These are phyloP conservation scores for Conops quadrifasciatus DNA, from an alignment of 2,888 invertebrate species.

Conservation along the genomic window DNA sequence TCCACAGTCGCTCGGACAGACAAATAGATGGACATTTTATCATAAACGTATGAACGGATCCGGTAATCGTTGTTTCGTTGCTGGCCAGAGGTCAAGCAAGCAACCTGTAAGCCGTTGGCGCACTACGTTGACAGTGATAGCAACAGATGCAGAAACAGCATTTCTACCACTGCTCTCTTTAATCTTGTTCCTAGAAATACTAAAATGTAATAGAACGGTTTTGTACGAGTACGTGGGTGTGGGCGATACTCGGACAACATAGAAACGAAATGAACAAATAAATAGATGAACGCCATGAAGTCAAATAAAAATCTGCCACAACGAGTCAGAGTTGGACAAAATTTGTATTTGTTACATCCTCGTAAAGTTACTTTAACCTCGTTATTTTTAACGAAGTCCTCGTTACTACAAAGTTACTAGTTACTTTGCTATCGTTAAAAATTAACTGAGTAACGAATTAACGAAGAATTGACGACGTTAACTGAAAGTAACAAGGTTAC, in stretches of 20 bases:
- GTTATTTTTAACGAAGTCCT: no score
- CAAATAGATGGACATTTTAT: background rate
- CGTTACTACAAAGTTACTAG: no score
- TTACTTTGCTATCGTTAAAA: no score
- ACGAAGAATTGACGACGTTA: no score
- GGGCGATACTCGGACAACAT: slow-evolving; percentile 1
- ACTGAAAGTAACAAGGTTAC: no score
- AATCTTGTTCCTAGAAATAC: background rate
- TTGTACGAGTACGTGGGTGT: background rate
- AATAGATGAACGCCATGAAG: slow-evolving; percentile 32
- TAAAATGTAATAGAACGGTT: background rate
- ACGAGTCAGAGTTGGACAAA: background rate
- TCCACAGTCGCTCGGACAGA: background rate
- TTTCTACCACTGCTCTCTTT: background rate
- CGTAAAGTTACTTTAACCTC: no score
- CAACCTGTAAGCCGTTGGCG: background rate
- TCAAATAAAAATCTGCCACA: slow-evolving; percentile 41
- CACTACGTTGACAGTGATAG: background rate
- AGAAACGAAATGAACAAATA: slow-evolving; percentile 11
- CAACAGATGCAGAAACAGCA: slow-evolving; percentile 14
- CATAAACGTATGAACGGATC: slow-evolving; percentile 1
- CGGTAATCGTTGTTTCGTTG: slow-evolving; percentile 16
- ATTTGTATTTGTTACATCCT: background rate
- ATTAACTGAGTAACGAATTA: no score
- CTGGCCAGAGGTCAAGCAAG: slow-evolving; percentile 29